Evolutionary conservation across 2,797 vertebrate genomes (phyloP).

Genomic region (Gephyroberyx darwinii): DNA sequence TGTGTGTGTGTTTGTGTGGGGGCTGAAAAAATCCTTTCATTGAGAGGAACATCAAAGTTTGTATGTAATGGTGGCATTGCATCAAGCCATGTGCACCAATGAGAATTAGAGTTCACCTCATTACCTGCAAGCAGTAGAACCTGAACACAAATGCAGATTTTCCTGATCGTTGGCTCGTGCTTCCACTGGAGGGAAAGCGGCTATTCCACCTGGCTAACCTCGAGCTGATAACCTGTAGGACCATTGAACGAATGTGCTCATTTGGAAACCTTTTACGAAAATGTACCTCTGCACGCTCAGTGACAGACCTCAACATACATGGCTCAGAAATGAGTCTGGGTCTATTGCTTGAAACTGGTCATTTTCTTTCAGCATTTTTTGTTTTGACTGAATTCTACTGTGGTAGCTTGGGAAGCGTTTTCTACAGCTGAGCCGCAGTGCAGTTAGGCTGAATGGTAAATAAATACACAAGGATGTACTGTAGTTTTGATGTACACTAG

Average conservation of each 20-base stretch:
- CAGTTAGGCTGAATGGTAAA: slow-evolving; percentile 9
- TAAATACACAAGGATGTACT: slow-evolving; percentile 2
- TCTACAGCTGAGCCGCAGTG: too few relatives aligned
- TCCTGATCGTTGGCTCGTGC: slow-evolving; percentile 45
- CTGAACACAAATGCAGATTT: slow-evolving; percentile 58
- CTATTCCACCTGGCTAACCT: slow-evolving; percentile 11
- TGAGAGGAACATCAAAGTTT: background rate
- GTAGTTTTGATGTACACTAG: background rate
- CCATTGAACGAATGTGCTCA: background rate
- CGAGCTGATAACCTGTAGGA: slow-evolving; percentile 9
- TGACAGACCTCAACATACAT: background rate
- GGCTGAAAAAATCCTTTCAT: background rate
- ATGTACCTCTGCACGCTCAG: background rate
- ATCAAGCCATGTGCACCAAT: slow-evolving; percentile 49
- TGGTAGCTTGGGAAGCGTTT: slow-evolving; percentile 4
- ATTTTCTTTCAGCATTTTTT: slow-evolving; percentile 9
- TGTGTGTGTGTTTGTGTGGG: background rate
- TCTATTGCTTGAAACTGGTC: background rate
- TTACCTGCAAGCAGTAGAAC: slow-evolving; percentile 49
- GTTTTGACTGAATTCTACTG: slow-evolving; percentile 30
- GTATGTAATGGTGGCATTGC: background rate
- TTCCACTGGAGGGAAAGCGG: slow-evolving; percentile 21
- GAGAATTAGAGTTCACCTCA: slow-evolving; percentile 51
- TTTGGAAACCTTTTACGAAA: slow-evolving; percentile 8
- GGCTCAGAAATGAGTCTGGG: background rate